Base-by-base conservation (phyloP, 2,113 vertebrate genomes). In the Trichomycterus rosablanca region DNA sequence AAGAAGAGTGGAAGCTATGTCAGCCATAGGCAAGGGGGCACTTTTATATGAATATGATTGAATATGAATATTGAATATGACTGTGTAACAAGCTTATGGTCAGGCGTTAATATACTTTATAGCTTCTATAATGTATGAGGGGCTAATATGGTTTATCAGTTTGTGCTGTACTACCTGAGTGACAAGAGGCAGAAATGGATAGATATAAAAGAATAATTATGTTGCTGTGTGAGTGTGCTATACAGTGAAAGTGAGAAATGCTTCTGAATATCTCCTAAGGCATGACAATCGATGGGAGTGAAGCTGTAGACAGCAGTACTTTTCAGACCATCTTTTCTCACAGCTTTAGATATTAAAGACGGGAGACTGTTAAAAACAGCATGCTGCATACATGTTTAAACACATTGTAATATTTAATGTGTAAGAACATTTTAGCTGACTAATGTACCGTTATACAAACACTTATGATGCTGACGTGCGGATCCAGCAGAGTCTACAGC, bases 191-290 rank as follows among this genome's bases (percentile, higher is more conserved):
- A 23, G 44, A 46, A 52, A n/a, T n/a, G n/a, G n/a, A n/a, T n/a
- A n/a, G n/a, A n/a, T n/a, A n/a, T n/a, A n/a, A 66, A 16, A 16
- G 11, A 7, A 23, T 11, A 50, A 42, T 7, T 15, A 64, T 45
- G 24, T 11, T 3, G 15, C 8, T 40, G 7, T 45, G 34, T 10
- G 15, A n/a, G 23, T 32, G 45, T 49, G 53, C 20, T 19, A 26
- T 34, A 1, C 20, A 37, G 43, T 4, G 37, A 50, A 63, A 28
- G 44, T 37, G 28, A 63, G 52, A 54, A 42, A 63, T 58, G 59
- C 58, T 57, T 62, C 62, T 66, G 44, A 55, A 60, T 55, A 37
- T 66, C 51, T 66, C 63, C 63, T n/a, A 58, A 55, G 68, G 39
- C 63, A 54, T 16, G 61, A n/a, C 20, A 48, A 72, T 71, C 51